Base-by-base conservation (phyloP, 2,888 invertebrate species). In the Philopedon plagiatum region DNA sequence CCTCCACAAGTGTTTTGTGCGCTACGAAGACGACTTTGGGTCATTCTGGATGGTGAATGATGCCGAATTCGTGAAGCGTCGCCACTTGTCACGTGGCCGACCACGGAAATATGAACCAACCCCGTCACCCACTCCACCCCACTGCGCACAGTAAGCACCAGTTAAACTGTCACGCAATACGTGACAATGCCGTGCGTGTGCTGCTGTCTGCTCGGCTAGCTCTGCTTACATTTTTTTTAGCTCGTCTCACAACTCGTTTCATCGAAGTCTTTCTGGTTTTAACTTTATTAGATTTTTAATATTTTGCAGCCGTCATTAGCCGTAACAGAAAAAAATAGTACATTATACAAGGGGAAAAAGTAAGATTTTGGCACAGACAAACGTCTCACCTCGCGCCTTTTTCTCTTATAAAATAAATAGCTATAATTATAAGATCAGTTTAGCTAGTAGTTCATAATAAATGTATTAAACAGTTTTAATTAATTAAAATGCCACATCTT, bases 11-110 rank as follows among this genome's bases (percentile, higher is more conserved):
- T 97, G 97, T 92, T 97, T 97, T 92, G 96, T 97, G 89, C 95
- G 97, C 88, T 97, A 96, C 90, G 97, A 97, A 91, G 97, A 97
- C 89, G 97, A 97, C 93, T 97, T 97, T 91, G 97, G 97, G 88
- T 96, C 96, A 85, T 97, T 96, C 91, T 97, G 97, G 97, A 97
- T 97, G 96, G 97, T 97, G 89, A 97, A 97, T 89, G 97, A 97
- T 89, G 95, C 95, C 84, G 97, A 97, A 90, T 97, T 97, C 90
- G 94, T 97, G 89, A 96, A 97, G 90, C 92, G 97, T 87, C 94
- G 97, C 83, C 97, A 97, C 90, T 91, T 97, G 88, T 96, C 96
- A 86, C 93, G 97, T 87, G 97, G 97, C 86, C 91, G 97, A 86
- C 97, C 97, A 86, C 91, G 97, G 90, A 97, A 97, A 92, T 97